Evolutionary conservation across 2,888 invertebrate species (phyloP), one percentile per base, ranked within the genome.

Genomic region (Eupithecia centaureata): DNA sequence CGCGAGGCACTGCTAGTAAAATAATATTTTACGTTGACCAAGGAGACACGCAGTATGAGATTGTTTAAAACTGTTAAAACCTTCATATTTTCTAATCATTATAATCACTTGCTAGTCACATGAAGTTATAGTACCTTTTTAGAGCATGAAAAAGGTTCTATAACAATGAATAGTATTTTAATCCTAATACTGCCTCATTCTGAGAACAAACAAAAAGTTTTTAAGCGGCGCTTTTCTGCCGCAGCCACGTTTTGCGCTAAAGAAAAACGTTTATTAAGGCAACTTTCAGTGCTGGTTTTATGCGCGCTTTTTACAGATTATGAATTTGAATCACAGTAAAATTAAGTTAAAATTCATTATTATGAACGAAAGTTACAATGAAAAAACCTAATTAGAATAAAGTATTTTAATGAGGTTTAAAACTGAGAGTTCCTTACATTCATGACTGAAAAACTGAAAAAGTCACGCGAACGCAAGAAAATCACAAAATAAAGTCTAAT

Each of bases 171-270:
- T 30, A 47, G 18, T 13, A n/a, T 54, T 60, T 12, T 18, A 30
- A 47, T 13, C 28, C 33, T n/a, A 30, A 61, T 10, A 57, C 18
- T 32, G 7, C 5, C 12, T 42, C 10, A 58, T 62, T 61, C 58
- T 8, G 15, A 8, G 5, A 59, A 62, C 57, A 67, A 58, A 38
- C 58, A 59, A 59, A 62, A 38, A 61, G 56, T 57, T 32, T 61
- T 67, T 30, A 30, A 62, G 30, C 51, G 58, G 28, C 25, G 18
- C 35, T 10, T 58, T 35, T 47, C 56, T n/a, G n/a, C n/a, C 2
- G 38, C 13, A 60, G n/a, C 54, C 35, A 25, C 56, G 54, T 32
- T 56, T 18, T 12, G 60, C 15, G 22, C 52, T 58, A 27, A 59
- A 64, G 38, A n/a, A 38, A 13, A 60, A 60, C 22, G 22, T 35